Conservation (phyloP, 1,140 invertebrate species). For the Antheraea pernyi region DNA sequence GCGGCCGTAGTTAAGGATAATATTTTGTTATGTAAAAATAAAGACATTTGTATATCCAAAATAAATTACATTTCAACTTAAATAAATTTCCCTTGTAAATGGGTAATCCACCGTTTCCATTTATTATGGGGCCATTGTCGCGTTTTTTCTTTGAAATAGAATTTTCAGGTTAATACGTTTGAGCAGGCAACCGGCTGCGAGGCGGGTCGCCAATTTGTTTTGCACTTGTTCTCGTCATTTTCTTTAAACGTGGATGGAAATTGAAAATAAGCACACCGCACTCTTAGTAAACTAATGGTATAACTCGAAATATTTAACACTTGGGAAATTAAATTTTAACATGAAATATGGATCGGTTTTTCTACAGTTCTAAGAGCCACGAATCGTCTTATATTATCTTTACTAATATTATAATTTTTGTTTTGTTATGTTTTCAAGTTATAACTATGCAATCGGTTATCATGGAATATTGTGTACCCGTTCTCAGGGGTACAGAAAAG, state of each 20-base stretch:
- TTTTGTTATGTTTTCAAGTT: no score
- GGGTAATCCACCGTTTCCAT: background rate
- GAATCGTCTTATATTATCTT: no score
- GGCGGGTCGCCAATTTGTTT: slow-evolving; percentile 3
- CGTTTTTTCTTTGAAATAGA: slow-evolving; percentile 6
- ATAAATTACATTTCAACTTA: background rate
- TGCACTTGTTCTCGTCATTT: slow-evolving; percentile 2
- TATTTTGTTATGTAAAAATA: no score
- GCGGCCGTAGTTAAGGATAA: no score
- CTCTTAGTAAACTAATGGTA: background rate
- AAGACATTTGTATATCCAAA: no score
- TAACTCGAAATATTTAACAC: background rate
- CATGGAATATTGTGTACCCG: no score
- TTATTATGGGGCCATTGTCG: slow-evolving; percentile 2
- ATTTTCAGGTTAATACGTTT: slow-evolving; percentile 8
- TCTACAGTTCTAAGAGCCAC: no score
- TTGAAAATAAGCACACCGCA: background rate
- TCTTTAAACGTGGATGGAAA: background rate
- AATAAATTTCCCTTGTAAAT: background rate
- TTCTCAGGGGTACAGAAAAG: no score
- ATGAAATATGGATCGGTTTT: background rate
- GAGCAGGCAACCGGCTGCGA: background rate
- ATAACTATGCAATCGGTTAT: no score
- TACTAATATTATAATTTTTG: no score
- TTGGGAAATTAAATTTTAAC: background rate